Evolutionary conservation across 2,797 vertebrate species (phyloP), one percentile per base, ranked within the genome.

Genomic region (Erithacus rubecula): DNA sequence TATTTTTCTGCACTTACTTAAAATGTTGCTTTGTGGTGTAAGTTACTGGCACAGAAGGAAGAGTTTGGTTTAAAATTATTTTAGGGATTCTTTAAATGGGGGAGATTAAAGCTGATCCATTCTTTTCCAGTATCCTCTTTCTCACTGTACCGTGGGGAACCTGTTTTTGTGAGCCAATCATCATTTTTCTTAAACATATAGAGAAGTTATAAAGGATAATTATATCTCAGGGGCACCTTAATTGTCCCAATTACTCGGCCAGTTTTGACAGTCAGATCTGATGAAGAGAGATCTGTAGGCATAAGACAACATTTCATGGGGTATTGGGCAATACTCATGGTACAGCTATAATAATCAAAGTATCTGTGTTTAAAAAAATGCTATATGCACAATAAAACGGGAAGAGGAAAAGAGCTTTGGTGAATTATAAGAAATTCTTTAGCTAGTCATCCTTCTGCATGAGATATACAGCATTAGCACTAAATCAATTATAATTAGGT

Each of bases 191-290:
- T 97, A 91, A 97, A 95, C 69, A 90, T 95, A 97, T 85, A 96
- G 89, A 87, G 75, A 95, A 97, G 96, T 94, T 91, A 97, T 93
- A 97, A 97, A 95, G 70, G 96, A 92, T 97, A 97, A 97, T 97
- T 97, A 97, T 97, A 92, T 96, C 96, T 94, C 95, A 97, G 96
- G 95, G 96, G 89, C 95, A 97, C 96, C 94, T 97, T 97, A 97
- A 97, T 97, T 96, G 95, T 96, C 88, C 94, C 94, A 97, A 96
- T 97, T 97, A 97, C 93, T 89, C 39, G 93, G 83, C 83, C 91
- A 94, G 64, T 79, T 97, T 96, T 96, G 95, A 93, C 94, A 96
- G 80, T 93, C 89, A 93, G 85, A 89, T 80, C 78, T 92, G 94
- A 94, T 90, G 17, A 75, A 81, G 79, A 81, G 93, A 81, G 29